Evolutionary conservation across 2,797 vertebrate genomes (phyloP).

Genomic region (Falco berigora): DNA sequence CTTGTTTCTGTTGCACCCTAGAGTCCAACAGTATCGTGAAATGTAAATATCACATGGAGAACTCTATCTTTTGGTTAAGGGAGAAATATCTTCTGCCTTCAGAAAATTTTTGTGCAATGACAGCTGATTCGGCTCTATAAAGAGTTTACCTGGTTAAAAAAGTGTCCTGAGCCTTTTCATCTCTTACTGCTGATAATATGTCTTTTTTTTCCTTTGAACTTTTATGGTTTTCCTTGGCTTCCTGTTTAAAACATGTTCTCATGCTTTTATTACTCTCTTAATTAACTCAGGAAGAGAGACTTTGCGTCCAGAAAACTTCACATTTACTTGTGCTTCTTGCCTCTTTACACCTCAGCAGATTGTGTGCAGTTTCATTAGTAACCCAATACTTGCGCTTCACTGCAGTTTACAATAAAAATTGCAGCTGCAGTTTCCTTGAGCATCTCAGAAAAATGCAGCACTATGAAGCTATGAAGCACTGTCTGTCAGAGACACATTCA

Average conservation of each 20-base stretch:
- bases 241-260: not conserved
- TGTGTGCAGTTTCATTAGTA: not conserved
- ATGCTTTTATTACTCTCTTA: not conserved
- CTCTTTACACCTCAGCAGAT: not conserved
- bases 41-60: not conserved
- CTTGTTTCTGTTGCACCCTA: not conserved
- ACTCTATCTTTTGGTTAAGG: not conserved
- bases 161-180: not conserved
- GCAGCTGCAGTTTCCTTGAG: not conserved
- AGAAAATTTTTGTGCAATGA: not conserved
- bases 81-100: not conserved
- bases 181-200: not conserved
- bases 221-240: not conserved
- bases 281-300: not conserved
- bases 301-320: not conserved
- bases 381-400: not conserved
- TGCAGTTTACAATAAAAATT: not conserved
- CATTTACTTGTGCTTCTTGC: not conserved
- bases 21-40: not conserved
- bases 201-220: not conserved
- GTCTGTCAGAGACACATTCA: not conserved
- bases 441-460: not conserved
- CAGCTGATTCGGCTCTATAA: not conserved
- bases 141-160: not conserved
- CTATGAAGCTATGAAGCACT: not conserved